These are phyloP conservation scores for Myripristis murdjan DNA, from an alignment of 2,797 vertebrate species.

Conservation along the genomic window DNA sequence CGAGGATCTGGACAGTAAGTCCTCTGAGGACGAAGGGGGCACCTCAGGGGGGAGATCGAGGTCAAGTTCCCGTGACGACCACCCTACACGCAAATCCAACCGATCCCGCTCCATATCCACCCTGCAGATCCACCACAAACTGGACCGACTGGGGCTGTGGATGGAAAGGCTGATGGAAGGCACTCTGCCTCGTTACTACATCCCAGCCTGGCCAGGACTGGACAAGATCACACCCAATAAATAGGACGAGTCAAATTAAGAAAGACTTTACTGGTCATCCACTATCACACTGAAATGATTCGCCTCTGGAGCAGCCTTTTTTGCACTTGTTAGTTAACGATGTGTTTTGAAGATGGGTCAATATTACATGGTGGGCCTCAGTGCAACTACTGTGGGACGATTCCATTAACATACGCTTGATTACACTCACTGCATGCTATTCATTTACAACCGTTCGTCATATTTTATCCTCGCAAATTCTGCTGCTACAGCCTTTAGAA, in stretches of 20 bases:
- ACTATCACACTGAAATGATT: constrained; percentile 24
- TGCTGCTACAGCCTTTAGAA: constrained; percentile 58
- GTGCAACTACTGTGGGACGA: constrained; percentile 38
- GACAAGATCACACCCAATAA: constrained; percentile 88
- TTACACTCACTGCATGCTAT: constrained; percentile 56
- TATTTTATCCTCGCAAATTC: constrained; percentile 32
- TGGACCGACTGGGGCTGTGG: constrained; percentile 95
- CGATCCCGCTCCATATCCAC: constrained; percentile 82
- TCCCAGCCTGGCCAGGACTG: constrained; percentile 93
- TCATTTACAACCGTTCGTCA: constrained; percentile 30
- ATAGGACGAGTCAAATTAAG: constrained; percentile 49
- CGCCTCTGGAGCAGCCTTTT: constrained; percentile 28
- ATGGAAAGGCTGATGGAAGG: constrained; percentile 98
- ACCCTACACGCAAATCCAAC: constrained; percentile 80
- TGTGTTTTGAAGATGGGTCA: constrained; percentile 30
- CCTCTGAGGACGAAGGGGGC: constrained; percentile 84
- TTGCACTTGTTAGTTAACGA: constrained; percentile 47
- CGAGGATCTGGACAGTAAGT: constrained; percentile 80
- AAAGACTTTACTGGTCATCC: constrained; percentile 23
- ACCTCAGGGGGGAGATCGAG: constrained; percentile 56
- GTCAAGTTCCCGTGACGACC: constrained; percentile 78
- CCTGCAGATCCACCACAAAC: constrained; percentile 92
- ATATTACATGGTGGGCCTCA: constrained; percentile 34
- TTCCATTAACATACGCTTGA: constrained; percentile 16
- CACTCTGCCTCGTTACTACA: constrained; percentile 94